These are phyloP conservation scores for Drosophila bipectinata DNA, from an alignment of 1,140 invertebrate genomes.

Conservation along the genomic window DNA sequence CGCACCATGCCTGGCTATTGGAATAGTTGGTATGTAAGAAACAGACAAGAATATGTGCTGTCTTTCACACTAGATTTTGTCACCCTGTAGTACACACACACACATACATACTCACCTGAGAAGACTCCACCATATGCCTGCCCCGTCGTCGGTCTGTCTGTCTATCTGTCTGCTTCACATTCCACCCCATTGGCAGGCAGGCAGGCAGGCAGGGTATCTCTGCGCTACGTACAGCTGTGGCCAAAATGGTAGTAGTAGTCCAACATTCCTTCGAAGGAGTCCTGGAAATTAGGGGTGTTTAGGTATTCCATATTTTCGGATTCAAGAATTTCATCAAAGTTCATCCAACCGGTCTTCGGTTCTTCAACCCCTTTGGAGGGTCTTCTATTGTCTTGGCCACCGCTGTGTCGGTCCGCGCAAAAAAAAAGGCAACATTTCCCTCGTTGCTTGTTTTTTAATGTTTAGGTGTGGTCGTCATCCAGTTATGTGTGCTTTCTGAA, in stretches of 20 bases:
- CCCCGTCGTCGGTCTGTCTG: constrained; percentile 47
- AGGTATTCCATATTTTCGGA: too few species aligned
- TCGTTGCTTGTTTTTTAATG: constrained; percentile 57
- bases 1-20: constrained; percentile 59
- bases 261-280: constrained; percentile 22
- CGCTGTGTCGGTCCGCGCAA: constrained; percentile 25
- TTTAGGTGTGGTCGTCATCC: constrained; percentile 73
- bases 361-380: background rate
- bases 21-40: constrained; percentile 66
- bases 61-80: constrained; percentile 61
- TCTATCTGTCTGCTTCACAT: constrained; percentile 53
- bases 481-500: constrained; percentile 30
- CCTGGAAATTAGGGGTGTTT: background rate
- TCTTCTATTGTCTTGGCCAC: constrained; percentile 4
- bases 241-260: constrained; percentile 35
- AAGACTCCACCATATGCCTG: constrained; percentile 73
- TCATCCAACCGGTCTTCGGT: background rate
- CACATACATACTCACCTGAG: constrained; percentile 63
- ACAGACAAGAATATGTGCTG: constrained; percentile 34
- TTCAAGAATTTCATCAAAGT: background rate
- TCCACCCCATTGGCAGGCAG: constrained; percentile 65
- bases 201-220: constrained; percentile 38
- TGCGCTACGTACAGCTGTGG: constrained; percentile 36
- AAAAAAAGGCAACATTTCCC: constrained; percentile 50
- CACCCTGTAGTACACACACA: constrained; percentile 55